These are phyloP conservation scores for Clivina fossor DNA, from an alignment of 2,888 invertebrate genomes.

Conservation along the genomic window DNA sequence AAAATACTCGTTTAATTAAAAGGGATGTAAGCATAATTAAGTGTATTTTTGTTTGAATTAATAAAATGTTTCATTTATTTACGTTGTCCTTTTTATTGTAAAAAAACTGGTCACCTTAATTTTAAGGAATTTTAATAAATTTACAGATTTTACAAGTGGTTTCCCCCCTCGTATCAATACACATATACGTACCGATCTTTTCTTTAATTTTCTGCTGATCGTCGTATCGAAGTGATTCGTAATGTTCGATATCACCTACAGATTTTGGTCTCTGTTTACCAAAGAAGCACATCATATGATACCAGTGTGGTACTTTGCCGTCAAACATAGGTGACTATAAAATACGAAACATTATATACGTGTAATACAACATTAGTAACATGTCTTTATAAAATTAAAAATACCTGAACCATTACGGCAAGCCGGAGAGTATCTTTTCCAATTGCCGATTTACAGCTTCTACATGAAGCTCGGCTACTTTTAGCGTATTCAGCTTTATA, in stretches of 20 bases:
- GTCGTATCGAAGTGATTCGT: slow-evolving; percentile 74
- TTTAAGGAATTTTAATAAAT: too few relatives aligned
- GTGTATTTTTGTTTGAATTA: too few relatives aligned
- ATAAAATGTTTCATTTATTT: too few relatives aligned
- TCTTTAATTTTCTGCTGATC: slow-evolving; percentile 81
- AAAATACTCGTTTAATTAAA: too few relatives aligned
- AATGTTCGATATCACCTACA: slow-evolving; percentile 77
- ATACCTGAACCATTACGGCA: slow-evolving; percentile 89
- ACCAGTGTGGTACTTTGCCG: slow-evolving; percentile 86
- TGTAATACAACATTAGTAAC: background rate
- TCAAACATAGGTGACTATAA: slow-evolving; percentile 85
- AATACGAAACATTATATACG: slow-evolving; percentile 43
- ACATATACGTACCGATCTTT: slow-evolving; percentile 63
- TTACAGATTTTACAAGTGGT: too few relatives aligned
- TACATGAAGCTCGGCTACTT: slow-evolving; percentile 78
- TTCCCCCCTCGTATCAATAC: too few relatives aligned
- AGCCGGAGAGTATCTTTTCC: slow-evolving; percentile 73
- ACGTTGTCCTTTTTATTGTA: too few relatives aligned
- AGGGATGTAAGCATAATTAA: too few relatives aligned
- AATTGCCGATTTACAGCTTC: slow-evolving; percentile 79
- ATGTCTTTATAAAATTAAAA: slow-evolving; percentile 22
- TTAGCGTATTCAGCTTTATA: slow-evolving; percentile 90
- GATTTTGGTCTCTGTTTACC: slow-evolving; percentile 72
- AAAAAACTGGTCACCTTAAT: too few relatives aligned
- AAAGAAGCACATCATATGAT: slow-evolving; percentile 87